Conservation (phyloP, 2,113 vertebrate species). For the Microtus richardsoni region DNA sequence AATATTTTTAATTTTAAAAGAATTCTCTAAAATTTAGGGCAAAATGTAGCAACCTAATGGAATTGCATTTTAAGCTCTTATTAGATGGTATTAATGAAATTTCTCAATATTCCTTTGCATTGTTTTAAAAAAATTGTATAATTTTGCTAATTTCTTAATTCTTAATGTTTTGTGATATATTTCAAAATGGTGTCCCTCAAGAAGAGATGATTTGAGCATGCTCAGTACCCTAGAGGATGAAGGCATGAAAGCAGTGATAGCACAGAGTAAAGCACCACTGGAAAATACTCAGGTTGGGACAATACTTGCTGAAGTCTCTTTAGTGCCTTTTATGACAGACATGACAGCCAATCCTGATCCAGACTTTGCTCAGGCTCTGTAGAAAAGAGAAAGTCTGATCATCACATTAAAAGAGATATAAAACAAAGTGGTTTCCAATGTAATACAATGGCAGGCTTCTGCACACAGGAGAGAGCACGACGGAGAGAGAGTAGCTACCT, state of each 20-base stretch:
- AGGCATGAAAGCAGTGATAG: constrained; percentile 56
- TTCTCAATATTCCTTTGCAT: not conserved
- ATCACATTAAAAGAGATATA: constrained; percentile 87
- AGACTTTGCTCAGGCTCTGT: constrained; percentile 93
- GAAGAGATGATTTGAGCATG: not conserved
- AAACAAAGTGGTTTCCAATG: constrained; percentile 86
- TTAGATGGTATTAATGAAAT: not conserved
- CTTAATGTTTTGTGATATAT: not conserved
- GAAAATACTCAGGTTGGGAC: constrained; percentile 84
- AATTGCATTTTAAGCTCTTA: not conserved
- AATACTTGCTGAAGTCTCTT: constrained; percentile 91
- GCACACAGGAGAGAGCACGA: constrained; percentile 82
- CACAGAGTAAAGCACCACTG: constrained; percentile 76
- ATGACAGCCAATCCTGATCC: constrained; percentile 94
- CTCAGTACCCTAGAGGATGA: constrained; percentile 71
- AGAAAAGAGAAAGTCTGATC: constrained; percentile 94
- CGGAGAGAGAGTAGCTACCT: constrained; percentile 80
- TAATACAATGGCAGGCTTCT: constrained; percentile 86
- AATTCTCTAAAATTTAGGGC: constrained; percentile 13
- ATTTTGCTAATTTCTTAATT: not conserved
- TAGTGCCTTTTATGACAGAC: constrained; percentile 90
- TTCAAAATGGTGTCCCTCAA: constrained; percentile 19
- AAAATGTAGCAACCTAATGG: not conserved
- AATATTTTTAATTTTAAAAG: not conserved
- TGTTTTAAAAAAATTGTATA: not conserved